These are phyloP conservation scores for Cantharis flavilabris DNA, from an alignment of 2,888 invertebrate genomes.

Conservation along the genomic window DNA sequence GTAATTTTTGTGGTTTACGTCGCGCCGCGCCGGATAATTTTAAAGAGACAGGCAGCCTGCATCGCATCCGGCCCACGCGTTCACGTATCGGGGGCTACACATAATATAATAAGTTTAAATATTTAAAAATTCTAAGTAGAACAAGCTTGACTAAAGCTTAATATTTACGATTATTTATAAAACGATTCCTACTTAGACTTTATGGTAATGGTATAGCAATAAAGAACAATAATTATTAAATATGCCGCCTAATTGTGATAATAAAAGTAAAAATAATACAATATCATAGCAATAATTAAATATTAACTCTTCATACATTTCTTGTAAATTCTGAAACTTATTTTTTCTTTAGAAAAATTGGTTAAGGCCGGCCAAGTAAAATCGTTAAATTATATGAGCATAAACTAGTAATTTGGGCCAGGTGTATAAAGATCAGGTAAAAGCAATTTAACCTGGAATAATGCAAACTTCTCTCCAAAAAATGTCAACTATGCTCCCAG, in stretches of 20 bases:
- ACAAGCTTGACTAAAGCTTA: background rate
- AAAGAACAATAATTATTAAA: background rate
- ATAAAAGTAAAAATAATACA: background rate
- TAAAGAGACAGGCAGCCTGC: background rate
- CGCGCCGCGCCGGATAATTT: background rate
- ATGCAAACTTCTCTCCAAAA: too few species aligned
- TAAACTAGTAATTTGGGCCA: too few species aligned
- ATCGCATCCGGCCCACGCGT: background rate
- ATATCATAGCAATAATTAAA: too few species aligned
- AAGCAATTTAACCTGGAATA: too few species aligned
- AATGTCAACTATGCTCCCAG: too few species aligned
- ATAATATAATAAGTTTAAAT: background rate
- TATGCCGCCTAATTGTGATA: background rate
- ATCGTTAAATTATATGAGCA: too few species aligned
- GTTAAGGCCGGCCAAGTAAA: too few species aligned
- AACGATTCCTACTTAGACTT: background rate
- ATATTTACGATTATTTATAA: background rate
- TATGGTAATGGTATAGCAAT: background rate
- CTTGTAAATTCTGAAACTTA: background rate
- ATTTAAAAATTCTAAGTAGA: background rate
- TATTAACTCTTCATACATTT: background rate
- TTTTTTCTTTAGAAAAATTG: too few species aligned
- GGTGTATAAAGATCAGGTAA: too few species aligned
- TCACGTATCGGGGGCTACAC: background rate
- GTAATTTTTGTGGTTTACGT: background rate